phyloP scores from a whole-genome alignment of 2,797 vertebrate genomes.

The Betta splendens region DNA sequence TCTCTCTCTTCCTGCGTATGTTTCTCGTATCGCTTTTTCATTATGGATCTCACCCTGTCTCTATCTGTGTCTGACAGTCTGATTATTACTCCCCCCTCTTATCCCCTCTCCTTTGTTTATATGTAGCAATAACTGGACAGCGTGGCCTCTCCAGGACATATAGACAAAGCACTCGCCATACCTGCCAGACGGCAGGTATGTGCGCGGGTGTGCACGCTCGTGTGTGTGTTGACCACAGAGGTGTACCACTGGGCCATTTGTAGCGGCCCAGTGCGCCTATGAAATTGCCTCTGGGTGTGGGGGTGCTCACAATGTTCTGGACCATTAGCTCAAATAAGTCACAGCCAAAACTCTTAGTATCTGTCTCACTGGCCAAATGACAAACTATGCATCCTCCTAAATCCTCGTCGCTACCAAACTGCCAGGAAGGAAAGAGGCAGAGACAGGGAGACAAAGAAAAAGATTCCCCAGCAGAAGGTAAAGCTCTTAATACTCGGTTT shows the following conservation, averaged over 20 bases:
- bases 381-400: conserved; percentile 80
- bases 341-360: conserved; percentile 85
- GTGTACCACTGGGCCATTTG: conserved; percentile 80
- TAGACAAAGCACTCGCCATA: too few species aligned
- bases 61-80: conserved; percentile 41
- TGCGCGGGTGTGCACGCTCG: conserved; percentile 44
- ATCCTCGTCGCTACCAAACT: conserved; percentile 58
- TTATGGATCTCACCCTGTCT: conserved; percentile 41
- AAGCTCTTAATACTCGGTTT: conserved; percentile 28
- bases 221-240: conserved; percentile 71
- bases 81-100: conserved; percentile 34
- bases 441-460: conserved; percentile 30
- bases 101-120: conserved; percentile 42
- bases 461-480: conserved; percentile 1
- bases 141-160: conserved; percentile 18
- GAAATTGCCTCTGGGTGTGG: conserved; percentile 86
- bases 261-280: conserved; percentile 81
- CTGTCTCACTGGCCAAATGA: conserved; percentile 81
- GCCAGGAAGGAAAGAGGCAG: conserved; percentile 26
- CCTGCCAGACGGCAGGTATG: too few species aligned
- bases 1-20: conserved; percentile 37
- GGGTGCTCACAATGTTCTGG: conserved; percentile 87
- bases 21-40: conserved; percentile 48
- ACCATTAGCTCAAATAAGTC: conserved; percentile 90
- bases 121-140: conserved; percentile 45